Evolutionary conservation across 2,797 vertebrate species (phyloP).

Genomic region (Microcaecilia unicolor): DNA sequence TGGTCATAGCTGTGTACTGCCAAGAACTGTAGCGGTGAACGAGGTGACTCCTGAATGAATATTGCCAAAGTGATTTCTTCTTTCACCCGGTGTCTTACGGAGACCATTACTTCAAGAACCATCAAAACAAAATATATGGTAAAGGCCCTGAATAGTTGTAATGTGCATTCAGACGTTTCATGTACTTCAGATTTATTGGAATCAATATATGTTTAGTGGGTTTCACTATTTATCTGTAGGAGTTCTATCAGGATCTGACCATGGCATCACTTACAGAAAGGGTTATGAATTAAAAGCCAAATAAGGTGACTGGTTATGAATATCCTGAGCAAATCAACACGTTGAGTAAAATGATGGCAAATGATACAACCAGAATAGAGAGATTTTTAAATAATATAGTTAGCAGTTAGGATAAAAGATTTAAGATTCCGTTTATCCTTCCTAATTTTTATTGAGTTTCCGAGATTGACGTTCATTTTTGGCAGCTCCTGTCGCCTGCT

Average conservation of each 20-base stretch:
- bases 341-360: too few relatives aligned
- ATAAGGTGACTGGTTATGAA: too few relatives aligned
- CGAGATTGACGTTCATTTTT: too few relatives aligned
- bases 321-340: too few relatives aligned
- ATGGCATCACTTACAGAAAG: slow-evolving; percentile 13
- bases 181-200: slow-evolving; percentile 33
- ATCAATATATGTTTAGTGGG: slow-evolving; percentile 5
- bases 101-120: slow-evolving; percentile 36
- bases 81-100: slow-evolving; percentile 43
- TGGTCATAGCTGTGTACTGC: slow-evolving; percentile 48
- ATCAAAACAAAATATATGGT: slow-evolving; percentile 38
- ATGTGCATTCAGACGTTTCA: slow-evolving; percentile 40
- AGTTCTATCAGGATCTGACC: slow-evolving; percentile 26
- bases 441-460: too few relatives aligned
- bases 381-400: too few relatives aligned
- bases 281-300: slow-evolving; percentile 20
- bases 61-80: slow-evolving; percentile 42
- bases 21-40: slow-evolving; percentile 43
- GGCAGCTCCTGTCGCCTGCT: too few relatives aligned
- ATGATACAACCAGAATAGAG: too few relatives aligned
- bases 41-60: slow-evolving; percentile 37
- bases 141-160: slow-evolving; percentile 32
- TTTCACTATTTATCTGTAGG: slow-evolving; percentile 45
- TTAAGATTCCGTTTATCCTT: too few relatives aligned
- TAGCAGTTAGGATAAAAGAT: too few relatives aligned